Evolutionary conservation across 2,113 vertebrate species (phyloP).

Genomic region (Ifrita kowaldi): DNA sequence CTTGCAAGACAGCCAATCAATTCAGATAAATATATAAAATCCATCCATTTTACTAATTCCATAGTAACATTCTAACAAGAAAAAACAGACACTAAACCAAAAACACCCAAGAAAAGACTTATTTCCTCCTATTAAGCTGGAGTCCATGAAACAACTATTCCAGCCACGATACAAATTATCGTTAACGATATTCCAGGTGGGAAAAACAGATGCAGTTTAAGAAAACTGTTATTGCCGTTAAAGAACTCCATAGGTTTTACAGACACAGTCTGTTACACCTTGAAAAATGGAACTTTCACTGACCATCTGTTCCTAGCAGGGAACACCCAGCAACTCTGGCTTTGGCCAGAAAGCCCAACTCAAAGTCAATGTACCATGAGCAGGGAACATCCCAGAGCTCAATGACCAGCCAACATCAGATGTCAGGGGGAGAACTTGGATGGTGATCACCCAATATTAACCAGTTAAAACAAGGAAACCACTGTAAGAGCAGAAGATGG

Average conservation of each 20-base stretch:
- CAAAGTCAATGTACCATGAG: accelerated
- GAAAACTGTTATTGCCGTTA: constrained; percentile 9
- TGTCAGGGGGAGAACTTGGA: not conserved
- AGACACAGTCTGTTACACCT: not conserved
- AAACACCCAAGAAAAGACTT: not conserved
- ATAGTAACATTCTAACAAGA: not conserved
- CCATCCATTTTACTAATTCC: not conserved
- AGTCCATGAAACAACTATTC: not conserved
- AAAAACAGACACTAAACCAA: not conserved
- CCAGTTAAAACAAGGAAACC: not conserved
- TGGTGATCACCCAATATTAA: not conserved
- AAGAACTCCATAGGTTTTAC: not conserved
- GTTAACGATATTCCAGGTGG: not conserved
- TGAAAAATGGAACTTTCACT: constrained; percentile 14
- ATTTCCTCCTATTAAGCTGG: not conserved
- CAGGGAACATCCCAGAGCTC: not conserved
- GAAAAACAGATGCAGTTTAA: constrained; percentile 40
- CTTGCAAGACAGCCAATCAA: not conserved
- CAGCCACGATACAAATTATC: not conserved
- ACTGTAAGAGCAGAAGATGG: not conserved
- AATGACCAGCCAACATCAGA: not conserved
- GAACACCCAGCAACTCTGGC: not conserved
- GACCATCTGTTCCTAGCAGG: constrained; percentile 34
- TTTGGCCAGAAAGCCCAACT: not conserved
- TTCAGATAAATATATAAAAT: not conserved